These are phyloP conservation scores for Motacilla alba DNA, from an alignment of 2,113 vertebrate genomes.

Conservation along the genomic window DNA sequence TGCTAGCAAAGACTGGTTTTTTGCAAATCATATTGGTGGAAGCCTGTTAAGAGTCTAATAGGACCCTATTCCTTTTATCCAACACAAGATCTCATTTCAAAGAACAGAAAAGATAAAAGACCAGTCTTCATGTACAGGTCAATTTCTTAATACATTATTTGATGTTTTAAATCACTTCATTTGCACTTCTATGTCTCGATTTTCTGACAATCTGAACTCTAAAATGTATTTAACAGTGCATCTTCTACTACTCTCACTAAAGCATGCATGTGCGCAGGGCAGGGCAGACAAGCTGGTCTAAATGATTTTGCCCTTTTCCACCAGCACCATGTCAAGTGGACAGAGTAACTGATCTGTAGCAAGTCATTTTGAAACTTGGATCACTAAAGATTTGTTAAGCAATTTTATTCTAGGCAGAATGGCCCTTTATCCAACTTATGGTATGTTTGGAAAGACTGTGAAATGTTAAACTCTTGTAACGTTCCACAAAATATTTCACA, in stretches of 20 bases:
- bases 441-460: background rate
- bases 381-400: background rate
- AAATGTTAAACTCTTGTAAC: background rate
- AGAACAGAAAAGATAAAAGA: background rate
- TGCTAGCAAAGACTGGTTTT: background rate
- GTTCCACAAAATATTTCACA: background rate
- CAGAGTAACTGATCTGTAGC: background rate
- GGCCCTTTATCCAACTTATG: background rate
- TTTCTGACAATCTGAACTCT: background rate
- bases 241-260: background rate
- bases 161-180: background rate
- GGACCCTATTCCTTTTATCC: background rate
- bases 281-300: fast-evolving
- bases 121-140: background rate
- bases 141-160: background rate
- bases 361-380: background rate
- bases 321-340: background rate
- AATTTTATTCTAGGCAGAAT: background rate
- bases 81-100: background rate
- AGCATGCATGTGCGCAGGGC: fast-evolving
- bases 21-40: background rate
- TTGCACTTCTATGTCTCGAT: background rate
- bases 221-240: background rate
- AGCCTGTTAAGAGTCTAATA: background rate
- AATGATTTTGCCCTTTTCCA: background rate